Evolutionary conservation across 2,888 invertebrate genomes (phyloP).

Genomic region (Sinopyrophorus schimmeli): DNA sequence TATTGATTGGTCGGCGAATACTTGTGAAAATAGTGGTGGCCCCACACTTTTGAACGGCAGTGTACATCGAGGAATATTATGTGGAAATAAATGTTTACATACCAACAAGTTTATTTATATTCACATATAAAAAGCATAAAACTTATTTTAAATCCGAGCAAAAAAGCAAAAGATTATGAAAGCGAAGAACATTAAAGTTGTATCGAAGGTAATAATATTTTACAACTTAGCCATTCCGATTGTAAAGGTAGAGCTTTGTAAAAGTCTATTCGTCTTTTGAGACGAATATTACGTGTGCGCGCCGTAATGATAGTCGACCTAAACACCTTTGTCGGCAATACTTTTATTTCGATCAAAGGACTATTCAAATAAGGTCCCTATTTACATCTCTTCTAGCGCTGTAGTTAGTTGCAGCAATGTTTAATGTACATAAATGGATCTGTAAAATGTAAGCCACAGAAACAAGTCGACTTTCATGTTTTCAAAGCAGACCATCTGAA

Average conservation of each 20-base stretch:
- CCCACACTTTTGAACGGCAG: too few relatives aligned
- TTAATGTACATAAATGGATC: slow-evolving; percentile 16
- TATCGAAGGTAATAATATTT: slow-evolving; percentile 13
- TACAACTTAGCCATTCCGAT: slow-evolving; percentile 17
- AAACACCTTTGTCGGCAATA: slow-evolving; percentile 19
- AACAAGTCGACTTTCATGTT: slow-evolving; percentile 20
- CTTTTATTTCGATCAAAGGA: slow-evolving; percentile 20
- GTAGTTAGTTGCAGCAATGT: slow-evolving; percentile 7
- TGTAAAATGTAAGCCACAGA: slow-evolving; percentile 12
- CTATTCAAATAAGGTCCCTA: slow-evolving; percentile 19
- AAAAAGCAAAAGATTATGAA: too few relatives aligned
- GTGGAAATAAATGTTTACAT: too few relatives aligned
- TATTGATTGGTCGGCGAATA: too few relatives aligned
- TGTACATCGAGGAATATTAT: too few relatives aligned
- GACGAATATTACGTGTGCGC: slow-evolving; percentile 16
- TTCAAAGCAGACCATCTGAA: slow-evolving; percentile 5
- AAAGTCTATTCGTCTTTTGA: too few relatives aligned
- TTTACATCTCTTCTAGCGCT: slow-evolving; percentile 12
- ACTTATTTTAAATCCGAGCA: too few relatives aligned
- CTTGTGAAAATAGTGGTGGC: too few relatives aligned
- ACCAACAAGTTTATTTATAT: too few relatives aligned
- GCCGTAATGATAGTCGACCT: slow-evolving; percentile 14
- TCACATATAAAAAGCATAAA: too few relatives aligned
- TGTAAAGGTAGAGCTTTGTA: slow-evolving; percentile 4
- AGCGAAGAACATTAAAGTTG: too few relatives aligned